These are phyloP conservation scores for Cardiocondyla obscurior DNA, from an alignment of 1,140 invertebrate genomes.

Conservation along the genomic window DNA sequence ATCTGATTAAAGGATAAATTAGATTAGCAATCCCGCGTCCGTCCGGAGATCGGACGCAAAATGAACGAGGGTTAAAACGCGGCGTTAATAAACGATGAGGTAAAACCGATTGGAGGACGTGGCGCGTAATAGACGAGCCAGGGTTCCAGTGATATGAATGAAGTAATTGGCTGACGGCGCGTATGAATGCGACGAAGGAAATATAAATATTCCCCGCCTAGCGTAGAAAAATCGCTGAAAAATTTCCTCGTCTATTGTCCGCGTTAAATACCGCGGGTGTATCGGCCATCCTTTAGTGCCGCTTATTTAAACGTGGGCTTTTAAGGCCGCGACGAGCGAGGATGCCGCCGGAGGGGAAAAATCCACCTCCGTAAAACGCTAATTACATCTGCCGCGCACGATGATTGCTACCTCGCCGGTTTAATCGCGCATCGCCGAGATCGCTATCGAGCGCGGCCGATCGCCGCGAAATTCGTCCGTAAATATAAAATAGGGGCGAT, in stretches of 20 bases:
- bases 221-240: background rate
- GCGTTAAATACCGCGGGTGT: background rate
- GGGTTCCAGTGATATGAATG: background rate
- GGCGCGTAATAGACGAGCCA: background rate
- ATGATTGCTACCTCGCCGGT: slow-evolving; percentile 14
- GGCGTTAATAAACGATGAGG: slow-evolving; percentile 1
- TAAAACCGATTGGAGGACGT: background rate
- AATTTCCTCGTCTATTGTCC: background rate
- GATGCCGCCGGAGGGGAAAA: background rate
- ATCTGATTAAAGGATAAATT: slow-evolving; percentile 37
- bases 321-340: slow-evolving; percentile 9
- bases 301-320: background rate
- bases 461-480: background rate
- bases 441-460: slow-evolving; percentile 1
- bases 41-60: background rate
- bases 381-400: slow-evolving; percentile 11
- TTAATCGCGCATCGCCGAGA: slow-evolving; percentile 27
- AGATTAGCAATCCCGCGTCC: background rate
- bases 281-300: background rate
- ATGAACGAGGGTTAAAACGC: background rate
- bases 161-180: background rate
- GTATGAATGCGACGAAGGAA: background rate
- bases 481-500: slow-evolving; percentile 1
- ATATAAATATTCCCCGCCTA: background rate
- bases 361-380: slow-evolving; percentile 26